Conservation (phyloP, 2,797 vertebrate species). For the Etheostoma nigrum region DNA sequence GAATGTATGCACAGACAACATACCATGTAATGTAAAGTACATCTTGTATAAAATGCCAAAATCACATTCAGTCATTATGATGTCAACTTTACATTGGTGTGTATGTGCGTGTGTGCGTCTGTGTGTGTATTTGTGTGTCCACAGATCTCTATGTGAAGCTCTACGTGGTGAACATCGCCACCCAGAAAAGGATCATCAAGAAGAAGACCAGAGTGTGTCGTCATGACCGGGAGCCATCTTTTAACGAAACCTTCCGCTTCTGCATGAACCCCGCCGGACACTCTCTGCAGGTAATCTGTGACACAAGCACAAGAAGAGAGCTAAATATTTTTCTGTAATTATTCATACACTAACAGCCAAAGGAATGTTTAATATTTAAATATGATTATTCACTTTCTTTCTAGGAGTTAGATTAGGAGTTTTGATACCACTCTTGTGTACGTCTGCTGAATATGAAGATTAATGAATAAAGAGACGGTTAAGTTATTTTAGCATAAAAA, state of each 20-base stretch:
- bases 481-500: not conserved
- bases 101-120: not conserved
- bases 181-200: slow-evolving; percentile 98
- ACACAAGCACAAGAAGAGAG: not conserved
- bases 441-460: not conserved
- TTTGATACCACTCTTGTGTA: not conserved
- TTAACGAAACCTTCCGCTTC: slow-evolving; percentile 98
- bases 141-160: slow-evolving; percentile 98
- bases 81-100: not conserved
- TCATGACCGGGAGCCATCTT: slow-evolving; percentile 97
- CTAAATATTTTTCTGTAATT: not conserved
- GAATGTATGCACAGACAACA: not conserved
- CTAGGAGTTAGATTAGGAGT: not conserved
- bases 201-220: slow-evolving; percentile 99
- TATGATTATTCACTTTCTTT: not conserved
- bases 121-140: slow-evolving; percentile 15
- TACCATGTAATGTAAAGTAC: not conserved
- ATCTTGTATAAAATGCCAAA: not conserved
- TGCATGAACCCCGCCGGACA: slow-evolving; percentile 96
- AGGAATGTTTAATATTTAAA: not conserved
- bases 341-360: not conserved
- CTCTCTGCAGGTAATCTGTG: slow-evolving; percentile 91
- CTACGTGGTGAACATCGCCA: slow-evolving; percentile 96
- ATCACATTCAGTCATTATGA: not conserved
- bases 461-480: no score